Conservation (phyloP, 2,113 vertebrate species). For the Beaufortia kweichowensis region DNA sequence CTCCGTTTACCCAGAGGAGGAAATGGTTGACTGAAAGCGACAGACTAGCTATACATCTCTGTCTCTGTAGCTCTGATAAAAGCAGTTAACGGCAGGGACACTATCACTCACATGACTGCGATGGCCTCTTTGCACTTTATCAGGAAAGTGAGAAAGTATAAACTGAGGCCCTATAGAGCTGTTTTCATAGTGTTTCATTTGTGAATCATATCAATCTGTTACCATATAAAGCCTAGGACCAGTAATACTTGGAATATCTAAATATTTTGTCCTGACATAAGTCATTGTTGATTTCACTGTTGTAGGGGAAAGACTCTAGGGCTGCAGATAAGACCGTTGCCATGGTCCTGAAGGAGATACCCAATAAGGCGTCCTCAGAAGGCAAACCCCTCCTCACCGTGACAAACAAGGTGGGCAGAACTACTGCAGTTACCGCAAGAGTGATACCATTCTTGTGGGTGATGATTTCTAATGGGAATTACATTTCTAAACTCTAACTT, state of each 20-base stretch:
- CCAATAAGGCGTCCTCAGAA: conserved; percentile 98
- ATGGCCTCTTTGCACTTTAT: conserved; percentile 13
- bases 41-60: conserved; percentile 22
- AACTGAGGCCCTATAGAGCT: background rate
- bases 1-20: conserved; percentile 9
- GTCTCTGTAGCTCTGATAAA: conserved; percentile 26
- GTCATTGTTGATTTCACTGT: conserved; percentile 99
- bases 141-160: conserved; percentile 15
- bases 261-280: conserved; percentile 86
- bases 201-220: conserved; percentile 24
- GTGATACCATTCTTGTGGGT: conserved; percentile 55
- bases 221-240: conserved; percentile 24
- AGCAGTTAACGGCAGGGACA: conserved; percentile 5
- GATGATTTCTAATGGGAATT: conserved; percentile 60
- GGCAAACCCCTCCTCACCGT: conserved; percentile 99
- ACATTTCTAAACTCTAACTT: conserved; percentile 61
- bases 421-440: conserved; percentile 80
- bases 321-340: conserved; percentile 99
- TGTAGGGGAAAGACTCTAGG: conserved; percentile 99
- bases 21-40: conserved; percentile 6
- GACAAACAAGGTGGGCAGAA: conserved; percentile 98
- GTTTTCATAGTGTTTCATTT: conserved; percentile 17
- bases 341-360: conserved; percentile 99
- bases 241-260: conserved; percentile 54
- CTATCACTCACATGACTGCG: conserved; percentile 5